phyloP scores from a whole-genome alignment of 2,113 vertebrate species.

The Aegotheles bennettii region DNA sequence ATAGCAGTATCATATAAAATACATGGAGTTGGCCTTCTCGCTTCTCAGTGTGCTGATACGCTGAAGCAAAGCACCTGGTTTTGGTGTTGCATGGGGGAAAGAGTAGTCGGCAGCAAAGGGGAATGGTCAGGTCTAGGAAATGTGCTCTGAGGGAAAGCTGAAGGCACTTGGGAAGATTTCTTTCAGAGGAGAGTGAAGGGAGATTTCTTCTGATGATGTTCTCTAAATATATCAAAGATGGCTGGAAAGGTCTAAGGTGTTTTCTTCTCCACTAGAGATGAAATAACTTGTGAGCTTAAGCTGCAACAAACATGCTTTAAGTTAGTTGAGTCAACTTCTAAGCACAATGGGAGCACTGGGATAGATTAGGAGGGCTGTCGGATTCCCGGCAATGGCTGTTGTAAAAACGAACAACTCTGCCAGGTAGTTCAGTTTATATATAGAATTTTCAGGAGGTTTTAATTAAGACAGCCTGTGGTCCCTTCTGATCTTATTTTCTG shows the following conservation, averaged over 20 bases:
- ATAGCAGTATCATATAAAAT: background rate
- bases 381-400: background rate
- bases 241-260: background rate
- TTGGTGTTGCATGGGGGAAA: background rate
- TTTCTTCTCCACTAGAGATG: background rate
- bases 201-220: background rate
- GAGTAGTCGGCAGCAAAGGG: background rate
- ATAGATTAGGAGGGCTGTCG: background rate
- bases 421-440: background rate
- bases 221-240: background rate
- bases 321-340: background rate
- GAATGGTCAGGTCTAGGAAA: background rate
- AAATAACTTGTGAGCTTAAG: background rate
- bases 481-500: background rate
- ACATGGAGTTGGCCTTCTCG: background rate
- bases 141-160: background rate
- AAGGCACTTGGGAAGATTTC: background rate
- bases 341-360: background rate
- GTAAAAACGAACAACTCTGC: background rate
- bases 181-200: background rate
- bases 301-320: background rate
- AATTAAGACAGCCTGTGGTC: slow-evolving; percentile 2
- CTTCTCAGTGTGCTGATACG: background rate
- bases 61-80: background rate
- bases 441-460: background rate